Evolutionary conservation across 2,888 invertebrate genomes (phyloP), one percentile per base, ranked within the genome.

Genomic region (Idaea biselata): DNA sequence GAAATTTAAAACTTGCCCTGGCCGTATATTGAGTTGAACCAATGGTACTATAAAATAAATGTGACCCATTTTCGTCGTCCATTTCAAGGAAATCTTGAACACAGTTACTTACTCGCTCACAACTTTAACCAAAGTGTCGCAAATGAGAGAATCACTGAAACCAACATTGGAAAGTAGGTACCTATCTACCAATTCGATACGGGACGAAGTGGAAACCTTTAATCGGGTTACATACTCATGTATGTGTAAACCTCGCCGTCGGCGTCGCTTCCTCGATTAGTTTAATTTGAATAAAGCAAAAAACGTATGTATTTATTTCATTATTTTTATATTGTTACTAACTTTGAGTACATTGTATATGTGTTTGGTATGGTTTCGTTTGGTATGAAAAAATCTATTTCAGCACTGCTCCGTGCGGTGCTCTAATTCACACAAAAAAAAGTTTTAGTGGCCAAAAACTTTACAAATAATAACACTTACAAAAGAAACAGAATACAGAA

Each of bases 141-240:
- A 44, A 44, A 44, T 44, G 44, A 44, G 44, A 44, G 44, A 44
- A 44, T 44, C 44, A 44, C 44, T 44, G 44, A 44, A 44, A 44
- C 44, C 44, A n/a, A 16, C n/a, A 55, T 55, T n/a, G n/a, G 55
- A 55, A 16, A 16, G 16, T 55, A 17, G n/a, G 17, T 25, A 25
- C 5, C 25, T 25, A 25, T 5, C 25, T n/a, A n/a, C n/a, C n/a
- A 55, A 55, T 55, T 55, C 55, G 55, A 55, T 55, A 16, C 55
- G 17, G 7, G 55, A n/a, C 55, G 55, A 55, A 55, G 55, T 55
- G n/a, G 5, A n/a, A 55, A 55, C 16, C 55, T 17, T n/a, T 55
- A 25, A 55, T 7, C n/a, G 55, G 8, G 55, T 55, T 55, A 44
- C 44, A 44, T 0, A 11, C 44, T 44, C 6, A 8, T 44, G 14